These are phyloP conservation scores for Notospermus geniculatus DNA, from an alignment of 1,140 invertebrate species.

Conservation along the genomic window DNA sequence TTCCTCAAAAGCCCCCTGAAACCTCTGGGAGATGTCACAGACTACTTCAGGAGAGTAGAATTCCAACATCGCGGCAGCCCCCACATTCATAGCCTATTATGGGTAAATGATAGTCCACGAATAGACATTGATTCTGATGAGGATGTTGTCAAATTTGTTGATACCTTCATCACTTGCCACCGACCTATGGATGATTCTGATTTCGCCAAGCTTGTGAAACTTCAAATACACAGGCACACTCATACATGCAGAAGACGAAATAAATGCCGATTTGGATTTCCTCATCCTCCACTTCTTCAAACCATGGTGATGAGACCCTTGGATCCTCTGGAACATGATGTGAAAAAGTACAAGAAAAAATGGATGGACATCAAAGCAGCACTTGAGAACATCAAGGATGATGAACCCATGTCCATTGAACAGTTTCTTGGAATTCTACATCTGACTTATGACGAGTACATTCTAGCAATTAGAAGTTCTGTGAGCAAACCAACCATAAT, in stretches of 20 bases:
- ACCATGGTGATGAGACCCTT: conserved; percentile 21
- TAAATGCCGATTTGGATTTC: conserved; percentile 30
- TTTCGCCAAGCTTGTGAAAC: conserved; percentile 12
- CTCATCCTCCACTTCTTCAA: conserved; percentile 17
- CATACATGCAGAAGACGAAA: conserved; percentile 22
- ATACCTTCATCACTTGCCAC: conserved; percentile 24
- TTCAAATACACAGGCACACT: conserved; percentile 28
- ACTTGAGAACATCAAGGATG: background rate
- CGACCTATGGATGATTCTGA: conserved; percentile 7
- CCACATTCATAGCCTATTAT: conserved; percentile 55
- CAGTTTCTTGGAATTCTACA: conserved; percentile 17
- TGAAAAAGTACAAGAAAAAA: conserved; percentile 1
- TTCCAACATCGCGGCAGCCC: conserved; percentile 56
- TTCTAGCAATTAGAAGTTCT: conserved; percentile 23
- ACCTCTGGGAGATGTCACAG: conserved; percentile 25
- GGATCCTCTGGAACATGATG: background rate
- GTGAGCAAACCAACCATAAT: conserved; percentile 21
- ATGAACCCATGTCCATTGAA: background rate
- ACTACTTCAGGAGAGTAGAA: conserved; percentile 47
- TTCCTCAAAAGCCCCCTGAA: conserved; percentile 12
- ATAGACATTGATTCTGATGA: conserved; percentile 9
- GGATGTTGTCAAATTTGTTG: conserved; percentile 20
- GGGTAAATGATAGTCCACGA: conserved; percentile 48
- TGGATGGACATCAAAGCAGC: background rate
- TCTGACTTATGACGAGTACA: conserved; percentile 20